Base-by-base conservation (phyloP, 2,888 invertebrate species). In the Meiosimyza decipiens region DNA sequence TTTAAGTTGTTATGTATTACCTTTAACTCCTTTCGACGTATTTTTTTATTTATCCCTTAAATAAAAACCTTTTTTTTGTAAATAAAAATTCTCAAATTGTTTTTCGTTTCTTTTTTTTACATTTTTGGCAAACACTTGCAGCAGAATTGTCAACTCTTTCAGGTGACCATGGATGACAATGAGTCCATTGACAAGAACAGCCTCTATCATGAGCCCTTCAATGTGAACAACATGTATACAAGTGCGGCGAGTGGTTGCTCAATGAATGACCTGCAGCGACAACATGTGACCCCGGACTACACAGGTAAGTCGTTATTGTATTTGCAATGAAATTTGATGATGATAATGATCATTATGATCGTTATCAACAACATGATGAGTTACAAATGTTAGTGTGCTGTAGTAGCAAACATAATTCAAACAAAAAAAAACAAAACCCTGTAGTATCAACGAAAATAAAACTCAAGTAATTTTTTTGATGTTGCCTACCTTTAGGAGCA, bases 241-340 rank as follows among this genome's bases (percentile, higher is more conserved):
- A 87, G 86, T 81, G 87, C 88, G 73, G 87, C 87, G 65, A 87
- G 87, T 79, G 88, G 84, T 72, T 87, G 88, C 77, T 86, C 87
- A 67, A 83, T 87, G 81, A 87, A 87, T 80, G 86, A 87, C 81
- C 83, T 87, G 79, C 88, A 88, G 78, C 83, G 87, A 70, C 87
- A 88, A 80, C 88, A 88, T 81, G 87, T 87, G 80, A 89, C 89
- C 79, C 89, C 90, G 73, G 89, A 90, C 83, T 90, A 90, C 81
- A 89, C 89, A 85, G 90, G 90, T 90, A 87, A 83, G 84, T 82
- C 59, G 18, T 22, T 9, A 12, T 11, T 13, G 15, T 55, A 57
- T 57, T 13, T 6, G 13, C 16, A 13, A 16, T 6, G 57, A 18
- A 12, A 13, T 22, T 9, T 57, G 12, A 22, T 16, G 16, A 22